Conservation (phyloP, 2,888 invertebrate species). For the Phyto melanocephala region DNA sequence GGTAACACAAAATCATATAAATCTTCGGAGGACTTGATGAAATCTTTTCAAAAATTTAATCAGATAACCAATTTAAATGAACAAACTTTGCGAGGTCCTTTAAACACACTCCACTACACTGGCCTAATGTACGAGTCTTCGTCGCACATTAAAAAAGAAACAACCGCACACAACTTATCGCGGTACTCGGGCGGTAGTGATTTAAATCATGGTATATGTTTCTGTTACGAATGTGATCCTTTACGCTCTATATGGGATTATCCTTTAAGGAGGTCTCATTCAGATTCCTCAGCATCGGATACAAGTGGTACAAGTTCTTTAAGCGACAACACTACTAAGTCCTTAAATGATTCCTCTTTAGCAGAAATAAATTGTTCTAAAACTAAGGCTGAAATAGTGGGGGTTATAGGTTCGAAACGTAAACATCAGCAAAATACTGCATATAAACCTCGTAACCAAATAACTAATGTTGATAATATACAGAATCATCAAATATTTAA, state of each 20-base stretch:
- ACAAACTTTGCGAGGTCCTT: neutral
- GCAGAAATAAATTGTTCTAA: conserved; percentile 22
- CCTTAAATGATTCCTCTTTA: conserved; percentile 6
- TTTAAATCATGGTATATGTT: conserved; percentile 70
- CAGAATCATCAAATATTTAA: conserved; percentile 68
- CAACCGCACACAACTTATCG: conserved; percentile 15
- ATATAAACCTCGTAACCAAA: conserved; percentile 67
- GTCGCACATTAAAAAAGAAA: neutral
- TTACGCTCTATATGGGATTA: conserved; percentile 78
- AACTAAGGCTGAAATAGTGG: conserved; percentile 74
- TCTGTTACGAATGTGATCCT: conserved; percentile 76
- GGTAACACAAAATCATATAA: conserved; percentile 37
- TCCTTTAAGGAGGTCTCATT: conserved; percentile 76
- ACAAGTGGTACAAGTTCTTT: conserved; percentile 66
- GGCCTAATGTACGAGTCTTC: neutral
- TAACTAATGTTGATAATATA: conserved; percentile 64
- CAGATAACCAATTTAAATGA: conserved; percentile 41
- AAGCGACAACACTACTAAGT: conserved; percentile 63
- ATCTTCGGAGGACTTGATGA: conserved; percentile 53
- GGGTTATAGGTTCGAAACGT: conserved; percentile 77
- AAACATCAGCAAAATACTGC: conserved; percentile 10
- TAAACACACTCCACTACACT: neutral
- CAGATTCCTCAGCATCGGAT: conserved; percentile 74
- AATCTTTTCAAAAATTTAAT: conserved; percentile 59
- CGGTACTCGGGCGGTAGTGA: conserved; percentile 3